Percentiles rank a stretch among this genome's conserved stretches.
phyloP scores from a whole-genome alignment of 2,888 invertebrate species.

The Tigriopus californicus region DNA sequence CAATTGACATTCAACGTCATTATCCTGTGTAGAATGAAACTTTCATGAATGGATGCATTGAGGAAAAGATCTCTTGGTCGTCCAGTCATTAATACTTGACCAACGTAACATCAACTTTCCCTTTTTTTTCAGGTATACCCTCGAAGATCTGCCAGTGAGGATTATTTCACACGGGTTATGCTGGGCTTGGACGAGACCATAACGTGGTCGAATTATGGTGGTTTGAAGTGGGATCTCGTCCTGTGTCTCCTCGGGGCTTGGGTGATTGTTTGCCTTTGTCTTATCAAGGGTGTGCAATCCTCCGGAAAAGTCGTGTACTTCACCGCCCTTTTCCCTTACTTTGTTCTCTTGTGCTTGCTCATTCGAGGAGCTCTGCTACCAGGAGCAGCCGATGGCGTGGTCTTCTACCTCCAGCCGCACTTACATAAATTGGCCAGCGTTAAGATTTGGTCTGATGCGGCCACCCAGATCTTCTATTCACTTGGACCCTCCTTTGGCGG shows the following conservation, averaged over 20 bases:
- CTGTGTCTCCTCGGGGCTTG: conserved; percentile 54
- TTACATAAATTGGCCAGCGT: conserved; percentile 47
- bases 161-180: conserved; percentile 5
- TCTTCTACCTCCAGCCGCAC: conserved; percentile 58
- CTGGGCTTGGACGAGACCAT: conserved; percentile 19
- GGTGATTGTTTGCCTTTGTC: conserved; percentile 54
- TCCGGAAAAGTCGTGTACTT: conserved; percentile 58
- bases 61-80: no score
- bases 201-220: conserved; percentile 28
- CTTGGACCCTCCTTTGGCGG: conserved; percentile 35
- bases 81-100: no score
- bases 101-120: neutral
- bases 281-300: conserved; percentile 58
- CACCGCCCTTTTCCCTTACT: conserved; percentile 53
- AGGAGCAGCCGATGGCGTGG: conserved; percentile 53
- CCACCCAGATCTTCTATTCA: conserved; percentile 20
- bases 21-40: no score
- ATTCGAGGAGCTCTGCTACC: conserved; percentile 53
- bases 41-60: no score
- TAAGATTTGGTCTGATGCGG: conserved; percentile 13
- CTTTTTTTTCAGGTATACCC: neutral
- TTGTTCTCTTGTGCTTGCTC: conserved; percentile 51
- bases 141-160: conserved; percentile 2
- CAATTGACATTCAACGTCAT: no score
- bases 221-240: conserved; percentile 47